Percentiles rank a stretch among this genome's conserved stretches.
Conservation (phyloP, 1,140 invertebrate species). For the Rhopalosiphum padi region DNA sequence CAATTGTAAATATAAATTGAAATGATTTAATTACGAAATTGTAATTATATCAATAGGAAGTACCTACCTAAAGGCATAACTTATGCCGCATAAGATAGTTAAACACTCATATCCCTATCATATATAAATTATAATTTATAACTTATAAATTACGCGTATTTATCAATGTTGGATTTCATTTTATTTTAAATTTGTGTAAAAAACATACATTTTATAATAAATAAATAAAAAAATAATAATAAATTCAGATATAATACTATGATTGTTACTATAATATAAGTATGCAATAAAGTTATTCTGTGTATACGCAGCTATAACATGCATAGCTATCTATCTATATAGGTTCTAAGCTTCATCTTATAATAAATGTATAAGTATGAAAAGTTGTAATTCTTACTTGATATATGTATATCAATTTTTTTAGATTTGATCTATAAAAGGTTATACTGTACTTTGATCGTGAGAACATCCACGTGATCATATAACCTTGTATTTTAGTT, state of each 20-base stretch:
- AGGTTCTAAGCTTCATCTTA: background rate
- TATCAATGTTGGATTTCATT: background rate
- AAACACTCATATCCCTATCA: background rate
- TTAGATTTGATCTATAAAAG: constrained; percentile 33
- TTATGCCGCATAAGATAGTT: background rate
- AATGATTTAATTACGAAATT: no score
- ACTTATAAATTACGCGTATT: background rate
- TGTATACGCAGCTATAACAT: no score
- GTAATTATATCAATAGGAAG: background rate
- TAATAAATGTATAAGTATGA: background rate
- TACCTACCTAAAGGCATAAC: background rate
- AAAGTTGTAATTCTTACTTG: background rate
- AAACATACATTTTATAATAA: no score
- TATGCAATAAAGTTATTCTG: background rate
- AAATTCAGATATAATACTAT: background rate
- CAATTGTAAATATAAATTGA: no score
- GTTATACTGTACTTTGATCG: constrained; percentile 26
- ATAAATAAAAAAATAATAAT: background rate
- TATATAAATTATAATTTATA: background rate
- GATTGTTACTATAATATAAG: background rate
- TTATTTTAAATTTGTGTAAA: background rate
- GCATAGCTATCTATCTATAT: no score
- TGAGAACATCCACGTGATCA: constrained; percentile 52
- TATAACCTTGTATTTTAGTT: constrained; percentile 50
- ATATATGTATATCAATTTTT: constrained; percentile 11